Evolutionary conservation across 1,140 invertebrate species (phyloP), one percentile per base, ranked within the genome.

Genomic region (Pseudomyrmex sp.): DNA sequence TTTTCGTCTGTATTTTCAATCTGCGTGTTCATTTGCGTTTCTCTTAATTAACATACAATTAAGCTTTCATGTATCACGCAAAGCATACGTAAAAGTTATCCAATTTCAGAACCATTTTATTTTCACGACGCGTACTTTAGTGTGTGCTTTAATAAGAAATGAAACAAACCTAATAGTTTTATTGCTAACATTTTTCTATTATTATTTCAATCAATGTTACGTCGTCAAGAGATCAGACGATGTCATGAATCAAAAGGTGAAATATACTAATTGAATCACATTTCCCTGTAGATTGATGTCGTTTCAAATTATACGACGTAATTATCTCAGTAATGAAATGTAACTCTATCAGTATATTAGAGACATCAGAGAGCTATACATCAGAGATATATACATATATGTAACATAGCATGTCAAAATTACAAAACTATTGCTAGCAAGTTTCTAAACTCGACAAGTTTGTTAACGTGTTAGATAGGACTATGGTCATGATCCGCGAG

Each of bases 11-110:
- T 20, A 48, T 79, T 79, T 80, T 72, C 76, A 48, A 80, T 80
- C 76, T 72, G 13, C 46, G 26, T 70, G 76, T 80, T 72, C 54
- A 72, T 80, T 80, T 72, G 23, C 54, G 65, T 48, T 80, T 56
- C 66, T 59, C 54, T 48, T 80, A 80, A 80, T 80, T 80, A 80
- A 50, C 66, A 72, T 72, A 26, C 76, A 72, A 80, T 80, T 80
- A 61, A 4, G 54, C 66, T 80, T 80, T 80, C 58, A 46, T 75
- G 15, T 12, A 62, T 26, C 23, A 69, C 3, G 56, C 2, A 35
- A 35, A 5, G 20, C 26, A 48, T 46, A 54, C 8, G 59, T 23
- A 44, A 48, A 54, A 70, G 59, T 8, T 69, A 35, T 35, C 23
- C 59, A 50, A 13, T 72, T 69, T 35, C 5, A 35, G 5, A 7